Evolutionary conservation across 2,113 vertebrate species (phyloP).

Genomic region (Poeciliopsis retropinna): DNA sequence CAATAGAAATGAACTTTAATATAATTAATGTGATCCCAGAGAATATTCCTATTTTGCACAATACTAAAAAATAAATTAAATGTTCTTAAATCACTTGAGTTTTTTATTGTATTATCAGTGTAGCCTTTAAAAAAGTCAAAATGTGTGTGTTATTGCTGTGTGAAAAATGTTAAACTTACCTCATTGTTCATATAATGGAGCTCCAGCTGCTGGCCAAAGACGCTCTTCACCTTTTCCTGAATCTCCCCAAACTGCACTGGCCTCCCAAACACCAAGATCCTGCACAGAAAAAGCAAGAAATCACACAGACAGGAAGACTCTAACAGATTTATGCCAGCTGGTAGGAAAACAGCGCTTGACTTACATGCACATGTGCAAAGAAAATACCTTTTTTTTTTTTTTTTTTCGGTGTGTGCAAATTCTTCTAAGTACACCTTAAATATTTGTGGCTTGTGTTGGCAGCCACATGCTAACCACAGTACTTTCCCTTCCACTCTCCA

Average conservation of each 20-base stretch:
- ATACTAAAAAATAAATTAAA: too few relatives aligned
- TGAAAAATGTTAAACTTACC: conserved; percentile 70
- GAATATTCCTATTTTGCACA: background rate
- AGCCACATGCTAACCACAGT: conserved; percentile 81
- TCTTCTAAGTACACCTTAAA: conserved; percentile 88
- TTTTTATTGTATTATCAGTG: background rate
- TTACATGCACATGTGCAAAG: conserved; percentile 18
- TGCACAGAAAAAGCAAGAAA: conserved; percentile 30
- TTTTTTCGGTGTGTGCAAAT: conserved; percentile 73
- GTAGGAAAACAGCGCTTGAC: conserved; percentile 30
- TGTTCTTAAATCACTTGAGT: background rate
- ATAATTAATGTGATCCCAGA: background rate
- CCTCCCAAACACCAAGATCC: conserved; percentile 90
- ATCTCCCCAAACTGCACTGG: conserved; percentile 93
- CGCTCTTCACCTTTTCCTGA: conserved; percentile 90
- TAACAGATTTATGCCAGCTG: conserved; percentile 23
- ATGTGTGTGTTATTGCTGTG: background rate
- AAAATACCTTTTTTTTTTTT: conserved; percentile 54
- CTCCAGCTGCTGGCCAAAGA: conserved; percentile 91
- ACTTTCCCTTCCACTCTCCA: conserved; percentile 80
- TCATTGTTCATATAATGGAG: conserved; percentile 97
- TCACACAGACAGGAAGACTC: conserved; percentile 23
- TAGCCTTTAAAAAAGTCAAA: background rate
- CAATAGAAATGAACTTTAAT: too few relatives aligned
- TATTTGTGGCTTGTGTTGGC: conserved; percentile 90